These are phyloP conservation scores for Drosophila cracens DNA, from an alignment of 2,888 invertebrate genomes.

Conservation along the genomic window DNA sequence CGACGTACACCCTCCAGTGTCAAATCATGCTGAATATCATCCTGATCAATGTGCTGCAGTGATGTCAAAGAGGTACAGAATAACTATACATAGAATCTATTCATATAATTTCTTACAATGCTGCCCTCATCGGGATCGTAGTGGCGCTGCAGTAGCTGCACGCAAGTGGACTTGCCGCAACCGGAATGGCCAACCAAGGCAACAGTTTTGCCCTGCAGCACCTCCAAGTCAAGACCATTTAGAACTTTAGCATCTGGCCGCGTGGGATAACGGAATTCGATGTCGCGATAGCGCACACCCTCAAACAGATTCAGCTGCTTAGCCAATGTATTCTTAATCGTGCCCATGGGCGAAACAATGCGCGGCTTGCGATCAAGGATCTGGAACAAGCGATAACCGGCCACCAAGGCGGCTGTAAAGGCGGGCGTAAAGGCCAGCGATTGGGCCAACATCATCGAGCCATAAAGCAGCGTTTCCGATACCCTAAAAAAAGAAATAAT, in stretches of 20 bases:
- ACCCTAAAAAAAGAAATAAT: slow-evolving; percentile 85
- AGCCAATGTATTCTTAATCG: slow-evolving; percentile 76
- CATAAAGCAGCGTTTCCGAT: slow-evolving; percentile 91
- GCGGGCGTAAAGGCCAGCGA: slow-evolving; percentile 92
- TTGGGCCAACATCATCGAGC: slow-evolving; percentile 92
- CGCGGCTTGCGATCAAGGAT: slow-evolving; percentile 88
- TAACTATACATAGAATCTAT: neutral
- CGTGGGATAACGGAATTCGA: slow-evolving; percentile 93
- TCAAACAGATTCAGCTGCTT: slow-evolving; percentile 82
- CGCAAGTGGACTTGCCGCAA: slow-evolving; percentile 93
- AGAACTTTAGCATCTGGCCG: slow-evolving; percentile 91
- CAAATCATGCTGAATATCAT: slow-evolving; percentile 87
- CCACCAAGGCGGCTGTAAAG: slow-evolving; percentile 90
- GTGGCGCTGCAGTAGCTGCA: slow-evolving; percentile 91
- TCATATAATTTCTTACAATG: slow-evolving; percentile 85
- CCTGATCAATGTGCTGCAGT: slow-evolving; percentile 85
- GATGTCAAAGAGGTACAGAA: neutral
- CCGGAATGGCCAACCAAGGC: slow-evolving; percentile 91
- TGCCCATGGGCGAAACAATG: slow-evolving; percentile 85
- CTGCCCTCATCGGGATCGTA: slow-evolving; percentile 90
- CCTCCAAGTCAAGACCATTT: slow-evolving; percentile 89
- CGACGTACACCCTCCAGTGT: slow-evolving; percentile 89
- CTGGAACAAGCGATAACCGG: slow-evolving; percentile 89
- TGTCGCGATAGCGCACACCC: slow-evolving; percentile 87
- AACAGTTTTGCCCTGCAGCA: slow-evolving; percentile 89